Conservation (phyloP, 1,140 invertebrate species). For the Probaryconus sp. region DNA sequence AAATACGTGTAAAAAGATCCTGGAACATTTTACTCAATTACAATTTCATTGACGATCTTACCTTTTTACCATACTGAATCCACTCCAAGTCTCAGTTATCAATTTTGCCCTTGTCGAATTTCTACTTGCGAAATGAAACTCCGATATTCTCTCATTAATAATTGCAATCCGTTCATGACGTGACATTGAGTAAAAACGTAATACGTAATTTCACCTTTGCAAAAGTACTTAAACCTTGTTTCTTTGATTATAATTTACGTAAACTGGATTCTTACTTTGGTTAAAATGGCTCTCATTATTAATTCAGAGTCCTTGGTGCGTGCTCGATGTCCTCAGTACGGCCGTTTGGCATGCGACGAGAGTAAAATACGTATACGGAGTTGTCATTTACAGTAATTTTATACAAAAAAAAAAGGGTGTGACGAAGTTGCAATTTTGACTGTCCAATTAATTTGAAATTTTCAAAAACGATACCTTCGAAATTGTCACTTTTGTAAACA, state of each 20-base stretch:
- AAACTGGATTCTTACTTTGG: conserved; percentile 35
- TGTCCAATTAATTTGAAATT: conserved; percentile 69
- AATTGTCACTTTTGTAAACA: conserved; percentile 45
- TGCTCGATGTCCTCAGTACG: conserved; percentile 62
- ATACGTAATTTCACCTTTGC: conserved; percentile 16
- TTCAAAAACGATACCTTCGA: conserved; percentile 63
- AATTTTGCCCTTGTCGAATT: no score
- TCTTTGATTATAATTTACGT: conserved; percentile 31
- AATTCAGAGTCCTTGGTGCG: conserved; percentile 47
- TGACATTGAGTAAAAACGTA: conserved; percentile 8
- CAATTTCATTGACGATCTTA: no score
- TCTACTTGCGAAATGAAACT: no score
- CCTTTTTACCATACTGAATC: no score
- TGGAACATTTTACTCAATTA: no score
- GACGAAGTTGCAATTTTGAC: conserved; percentile 70
- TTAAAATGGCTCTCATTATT: conserved; percentile 39
- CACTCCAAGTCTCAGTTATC: no score
- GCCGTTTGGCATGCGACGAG: conserved; percentile 74
- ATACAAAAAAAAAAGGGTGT: conserved; percentile 73
- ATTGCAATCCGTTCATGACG: background rate
- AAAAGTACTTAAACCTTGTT: conserved; percentile 13
- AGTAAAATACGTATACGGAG: conserved; percentile 64
- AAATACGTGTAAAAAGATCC: no score
- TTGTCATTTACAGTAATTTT: conserved; percentile 74
- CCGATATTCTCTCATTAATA: conserved; percentile 11